Evolutionary conservation across 2,797 vertebrate genomes (phyloP).

Genomic region (Natrix natrix): DNA sequence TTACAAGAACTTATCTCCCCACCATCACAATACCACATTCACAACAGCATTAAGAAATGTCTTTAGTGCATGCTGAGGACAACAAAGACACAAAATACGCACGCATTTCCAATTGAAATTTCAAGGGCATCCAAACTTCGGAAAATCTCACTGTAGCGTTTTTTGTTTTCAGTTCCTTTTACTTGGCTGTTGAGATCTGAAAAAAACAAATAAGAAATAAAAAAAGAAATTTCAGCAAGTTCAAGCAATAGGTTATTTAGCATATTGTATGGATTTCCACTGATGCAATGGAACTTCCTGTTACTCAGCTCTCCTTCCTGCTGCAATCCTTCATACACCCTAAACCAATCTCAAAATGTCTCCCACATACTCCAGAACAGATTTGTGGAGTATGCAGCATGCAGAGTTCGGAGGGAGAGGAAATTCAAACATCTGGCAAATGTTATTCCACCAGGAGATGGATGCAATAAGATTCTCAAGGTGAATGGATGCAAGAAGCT

Average conservation of each 20-base stretch:
- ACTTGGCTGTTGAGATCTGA: constrained; percentile 53
- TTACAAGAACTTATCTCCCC: background rate
- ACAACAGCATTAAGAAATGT: background rate
- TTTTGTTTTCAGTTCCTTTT: constrained; percentile 58
- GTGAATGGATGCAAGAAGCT: background rate
- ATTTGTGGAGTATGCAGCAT: background rate
- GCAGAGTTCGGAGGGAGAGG: background rate
- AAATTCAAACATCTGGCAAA: background rate
- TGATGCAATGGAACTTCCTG: background rate
- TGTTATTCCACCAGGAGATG: background rate
- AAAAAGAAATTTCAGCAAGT: background rate
- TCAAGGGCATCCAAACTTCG: constrained; percentile 88
- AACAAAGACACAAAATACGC: constrained; percentile 60
- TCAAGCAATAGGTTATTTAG: background rate
- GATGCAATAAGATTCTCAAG: background rate
- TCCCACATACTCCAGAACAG: background rate
- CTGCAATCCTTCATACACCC: background rate
- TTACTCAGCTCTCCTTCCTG: background rate
- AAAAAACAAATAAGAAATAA: background rate
- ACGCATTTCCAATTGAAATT: constrained; percentile 79
- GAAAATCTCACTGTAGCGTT: constrained; percentile 92
- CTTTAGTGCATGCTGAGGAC: background rate
- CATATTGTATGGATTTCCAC: background rate
- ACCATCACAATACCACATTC: background rate
- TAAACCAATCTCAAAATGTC: background rate